These are phyloP conservation scores for Onthophagus taurus DNA, from an alignment of 1,140 invertebrate species.

Conservation along the genomic window DNA sequence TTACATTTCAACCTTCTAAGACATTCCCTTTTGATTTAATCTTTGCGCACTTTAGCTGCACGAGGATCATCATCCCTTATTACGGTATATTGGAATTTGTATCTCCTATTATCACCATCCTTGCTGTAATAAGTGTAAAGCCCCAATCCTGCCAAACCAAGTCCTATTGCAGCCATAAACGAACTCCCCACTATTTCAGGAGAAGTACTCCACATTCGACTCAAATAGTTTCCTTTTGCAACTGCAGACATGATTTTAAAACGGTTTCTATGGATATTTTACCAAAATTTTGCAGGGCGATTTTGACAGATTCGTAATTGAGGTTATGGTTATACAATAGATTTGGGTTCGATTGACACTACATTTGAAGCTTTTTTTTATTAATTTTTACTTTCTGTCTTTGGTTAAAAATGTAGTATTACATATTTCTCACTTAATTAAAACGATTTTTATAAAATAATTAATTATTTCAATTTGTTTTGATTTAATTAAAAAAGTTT, in stretches of 20 bases:
- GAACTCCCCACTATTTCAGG: constrained; percentile 51
- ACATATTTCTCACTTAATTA: too few relatives aligned
- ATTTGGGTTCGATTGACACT: too few relatives aligned
- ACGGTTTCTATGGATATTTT: too few relatives aligned
- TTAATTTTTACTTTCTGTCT: too few relatives aligned
- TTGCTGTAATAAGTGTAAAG: constrained; percentile 43
- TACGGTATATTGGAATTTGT: constrained; percentile 50
- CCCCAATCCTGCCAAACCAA: constrained; percentile 38
- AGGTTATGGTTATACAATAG: too few relatives aligned
- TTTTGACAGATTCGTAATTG: neutral
- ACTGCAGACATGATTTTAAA: constrained; percentile 4
- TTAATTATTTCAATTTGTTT: too few relatives aligned
- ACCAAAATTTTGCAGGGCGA: neutral
- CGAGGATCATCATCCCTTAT: constrained; percentile 53
- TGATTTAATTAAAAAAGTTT: too few relatives aligned
- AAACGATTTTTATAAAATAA: too few relatives aligned
- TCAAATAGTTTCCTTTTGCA: constrained; percentile 37
- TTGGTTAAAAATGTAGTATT: too few relatives aligned
- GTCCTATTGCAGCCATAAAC: constrained; percentile 42
- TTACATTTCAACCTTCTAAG: too few relatives aligned
- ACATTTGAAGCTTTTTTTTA: too few relatives aligned
- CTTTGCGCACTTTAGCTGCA: constrained; percentile 26
- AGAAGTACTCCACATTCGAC: constrained; percentile 53
- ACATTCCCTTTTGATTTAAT: too few relatives aligned
- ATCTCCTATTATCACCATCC: constrained; percentile 54